Percentiles rank a stretch among this genome's conserved stretches.
These are phyloP conservation scores for Lampropteryx suffumata DNA, from an alignment of 2,888 invertebrate genomes.

Conservation along the genomic window DNA sequence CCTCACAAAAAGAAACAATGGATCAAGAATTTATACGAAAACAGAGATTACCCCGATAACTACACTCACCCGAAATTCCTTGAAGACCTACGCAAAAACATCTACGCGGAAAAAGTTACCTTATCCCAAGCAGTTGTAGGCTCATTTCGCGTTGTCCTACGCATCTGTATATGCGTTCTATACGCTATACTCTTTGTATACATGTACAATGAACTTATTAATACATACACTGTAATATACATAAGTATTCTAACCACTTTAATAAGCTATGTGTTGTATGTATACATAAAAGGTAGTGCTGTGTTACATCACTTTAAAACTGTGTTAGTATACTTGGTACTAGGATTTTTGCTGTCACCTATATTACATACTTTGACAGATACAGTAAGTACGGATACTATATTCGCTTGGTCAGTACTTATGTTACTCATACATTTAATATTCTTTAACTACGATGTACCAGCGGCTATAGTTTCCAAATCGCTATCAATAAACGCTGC, in stretches of 20 bases:
- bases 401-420: constrained; percentile 95
- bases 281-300: constrained; percentile 54
- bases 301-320: constrained; percentile 87
- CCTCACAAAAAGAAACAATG: constrained; percentile 81
- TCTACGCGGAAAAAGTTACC: constrained; percentile 89
- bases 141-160: constrained; percentile 90
- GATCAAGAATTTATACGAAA: constrained; percentile 95
- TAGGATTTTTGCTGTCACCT: constrained; percentile 95
- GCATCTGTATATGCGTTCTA: constrained; percentile 89
- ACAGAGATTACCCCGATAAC: constrained; percentile 94
- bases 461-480: constrained; percentile 94
- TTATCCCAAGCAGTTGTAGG: constrained; percentile 87
- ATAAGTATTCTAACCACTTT: constrained; percentile 80
- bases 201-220: constrained; percentile 86
- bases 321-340: constrained; percentile 90
- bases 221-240: constrained; percentile 85
- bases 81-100: constrained; percentile 91
- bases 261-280: constrained; percentile 85
- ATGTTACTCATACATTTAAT: constrained; percentile 94
- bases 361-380: constrained; percentile 96
- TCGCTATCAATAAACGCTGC: constrained; percentile 97
- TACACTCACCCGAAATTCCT: constrained; percentile 95
- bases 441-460: constrained; percentile 96
- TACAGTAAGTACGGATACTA: constrained; percentile 98
- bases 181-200: constrained; percentile 89